Percentiles rank a stretch among this genome's conserved stretches.
Evolutionary conservation across 30 jellyfish, hydroid and myxozoan genomes (phyloP).

Genomic region (Mastigias papua): DNA sequence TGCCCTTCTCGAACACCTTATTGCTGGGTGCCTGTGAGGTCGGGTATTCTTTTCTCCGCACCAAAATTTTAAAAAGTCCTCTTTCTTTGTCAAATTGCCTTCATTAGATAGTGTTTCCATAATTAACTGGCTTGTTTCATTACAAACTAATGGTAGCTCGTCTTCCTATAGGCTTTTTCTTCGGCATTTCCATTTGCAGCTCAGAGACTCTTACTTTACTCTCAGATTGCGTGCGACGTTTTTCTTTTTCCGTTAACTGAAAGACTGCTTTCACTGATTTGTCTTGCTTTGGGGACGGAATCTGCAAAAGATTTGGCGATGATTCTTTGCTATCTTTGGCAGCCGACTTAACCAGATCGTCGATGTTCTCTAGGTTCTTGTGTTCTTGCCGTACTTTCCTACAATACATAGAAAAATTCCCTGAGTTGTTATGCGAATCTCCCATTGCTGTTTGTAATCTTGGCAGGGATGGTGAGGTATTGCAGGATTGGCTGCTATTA

Average conservation of each 20-base stretch:
- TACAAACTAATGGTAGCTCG: neutral
- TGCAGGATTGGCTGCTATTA: neutral
- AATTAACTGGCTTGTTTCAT: too few relatives aligned
- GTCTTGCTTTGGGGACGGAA: neutral
- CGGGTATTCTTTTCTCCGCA: too few relatives aligned
- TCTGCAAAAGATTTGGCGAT: neutral
- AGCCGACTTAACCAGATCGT: neutral
- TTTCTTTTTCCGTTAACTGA: slow-evolving; percentile 7
- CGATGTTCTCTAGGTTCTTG: neutral
- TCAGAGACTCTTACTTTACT: neutral
- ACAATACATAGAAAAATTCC: slow-evolving; percentile 27
- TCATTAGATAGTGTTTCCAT: too few relatives aligned
- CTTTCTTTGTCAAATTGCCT: too few relatives aligned
- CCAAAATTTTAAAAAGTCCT: too few relatives aligned
- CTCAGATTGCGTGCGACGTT: neutral
- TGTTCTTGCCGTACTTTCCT: slow-evolving; percentile 6
- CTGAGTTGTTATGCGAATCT: slow-evolving; percentile 30
- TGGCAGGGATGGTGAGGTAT: slow-evolving; percentile 7
- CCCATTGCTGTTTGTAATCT: slow-evolving; percentile 47
- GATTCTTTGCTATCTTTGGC: neutral
- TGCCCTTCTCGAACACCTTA: too few relatives aligned
- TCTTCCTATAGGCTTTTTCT: neutral
- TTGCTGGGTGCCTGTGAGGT: too few relatives aligned
- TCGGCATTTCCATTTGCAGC: neutral
- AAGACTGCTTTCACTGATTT: neutral